Conservation (phyloP, 2,113 vertebrate genomes). For the Agapornis roseicollis region DNA sequence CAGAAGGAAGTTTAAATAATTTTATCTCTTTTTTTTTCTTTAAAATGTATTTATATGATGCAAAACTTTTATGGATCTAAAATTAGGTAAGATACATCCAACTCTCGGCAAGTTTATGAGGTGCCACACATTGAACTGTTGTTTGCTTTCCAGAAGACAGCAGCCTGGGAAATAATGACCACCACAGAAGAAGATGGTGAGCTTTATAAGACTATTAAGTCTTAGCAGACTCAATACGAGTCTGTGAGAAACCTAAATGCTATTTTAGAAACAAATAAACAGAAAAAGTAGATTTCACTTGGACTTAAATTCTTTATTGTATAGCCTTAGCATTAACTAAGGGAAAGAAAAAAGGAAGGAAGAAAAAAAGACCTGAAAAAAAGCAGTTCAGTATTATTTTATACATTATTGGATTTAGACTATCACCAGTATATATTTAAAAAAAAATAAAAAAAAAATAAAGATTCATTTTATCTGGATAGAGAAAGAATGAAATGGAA, state of each 20-base stretch:
- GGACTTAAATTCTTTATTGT: not conserved
- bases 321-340: not conserved
- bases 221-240: not conserved
- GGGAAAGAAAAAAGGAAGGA: not conserved
- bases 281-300: not conserved
- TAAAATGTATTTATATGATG: not conserved
- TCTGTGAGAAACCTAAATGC: not conserved
- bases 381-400: not conserved
- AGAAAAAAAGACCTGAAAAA: not conserved
- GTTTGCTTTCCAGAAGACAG: not conserved
- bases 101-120: not conserved
- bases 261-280: not conserved
- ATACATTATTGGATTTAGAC: not conserved
- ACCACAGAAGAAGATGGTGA: not conserved
- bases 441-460: not conserved
- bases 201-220: not conserved
- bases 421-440: not conserved
- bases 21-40: not conserved
- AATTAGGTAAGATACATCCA: not conserved
- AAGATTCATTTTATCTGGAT: slow-evolving; percentile 13
- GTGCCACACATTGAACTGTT: not conserved
- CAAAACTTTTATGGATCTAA: not conserved
- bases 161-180: not conserved
- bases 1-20: not conserved
- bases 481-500: slow-evolving; percentile 19